Base-by-base conservation (phyloP, 2,888 invertebrate genomes). In the Drosophila putrida region DNA sequence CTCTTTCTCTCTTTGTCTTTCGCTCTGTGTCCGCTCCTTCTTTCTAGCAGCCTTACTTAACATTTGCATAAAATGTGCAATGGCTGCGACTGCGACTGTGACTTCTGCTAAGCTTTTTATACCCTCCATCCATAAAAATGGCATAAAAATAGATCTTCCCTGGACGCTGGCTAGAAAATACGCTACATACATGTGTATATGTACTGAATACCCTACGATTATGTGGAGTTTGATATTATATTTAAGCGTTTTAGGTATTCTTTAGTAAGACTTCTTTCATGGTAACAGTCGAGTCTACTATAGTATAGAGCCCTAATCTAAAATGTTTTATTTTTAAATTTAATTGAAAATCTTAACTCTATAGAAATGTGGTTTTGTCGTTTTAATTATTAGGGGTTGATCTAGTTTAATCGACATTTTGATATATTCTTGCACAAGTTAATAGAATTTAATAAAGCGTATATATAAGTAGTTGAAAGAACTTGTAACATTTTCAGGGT, bases 31-130 rank as follows among this genome's bases (percentile, higher is more conserved):
- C n/a, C 1, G 39, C 15, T 27, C 4, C 9, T 6, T 50, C 35
- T 35, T 15, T 10, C 41, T 50, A 49, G 2, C 27, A 51, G 51
- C 43, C 46, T 46, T 54, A 44, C 55, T 55, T 43, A 44, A 33
- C 59, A 78, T 87, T 84, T 83, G 84, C 82, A 87, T 83, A 74
- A 78, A 72, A 78, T 87, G 82, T 71, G 73, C 75, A 75, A 53
- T 63, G 71, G 46, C 53, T 68, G 65, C 60, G 41, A 46, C 47
- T 59, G 20, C 41, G 43, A 35, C 25, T 20, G 35, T 58, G 31
- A 50, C 69, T 59, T 50, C 13, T 57, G 39, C 27, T 44, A 38
- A 47, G 58, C 58, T 58, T 31, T 47, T 47, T 51, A 15, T 63
- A 36, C 59, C 53, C 59, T 47, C 6, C 53, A 58, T 4, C 36